phyloP scores from a whole-genome alignment of 2,888 invertebrate species.

The Alloscopus bannaensis region DNA sequence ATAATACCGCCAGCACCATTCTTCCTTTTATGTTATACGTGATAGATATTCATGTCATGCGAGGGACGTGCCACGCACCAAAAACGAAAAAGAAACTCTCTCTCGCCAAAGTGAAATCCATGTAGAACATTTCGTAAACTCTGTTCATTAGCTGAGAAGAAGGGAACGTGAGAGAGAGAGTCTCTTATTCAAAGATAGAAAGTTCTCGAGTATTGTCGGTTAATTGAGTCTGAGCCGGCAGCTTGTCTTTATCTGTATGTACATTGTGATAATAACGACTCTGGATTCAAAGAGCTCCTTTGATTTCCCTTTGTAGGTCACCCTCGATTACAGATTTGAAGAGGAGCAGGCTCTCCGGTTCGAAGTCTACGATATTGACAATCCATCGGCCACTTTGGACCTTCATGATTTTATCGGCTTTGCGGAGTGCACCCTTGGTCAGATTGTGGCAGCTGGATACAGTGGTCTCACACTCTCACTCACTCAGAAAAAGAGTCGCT shows the following conservation, averaged over 20 bases:
- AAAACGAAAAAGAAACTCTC: neutral
- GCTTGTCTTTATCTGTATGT: no score
- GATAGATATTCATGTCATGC: conserved; percentile 52
- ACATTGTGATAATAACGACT: no score
- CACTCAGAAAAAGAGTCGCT: conserved; percentile 66
- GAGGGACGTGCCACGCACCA: neutral
- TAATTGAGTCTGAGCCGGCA: no score
- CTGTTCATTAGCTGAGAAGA: no score
- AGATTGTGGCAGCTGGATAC: conserved; percentile 75
- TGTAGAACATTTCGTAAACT: no score
- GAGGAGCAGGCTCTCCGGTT: conserved; percentile 79
- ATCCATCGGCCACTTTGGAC: conserved; percentile 74
- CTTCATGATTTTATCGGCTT: conserved; percentile 78
- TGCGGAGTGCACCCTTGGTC: conserved; percentile 78
- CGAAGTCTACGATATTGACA: conserved; percentile 76
- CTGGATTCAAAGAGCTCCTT: no score
- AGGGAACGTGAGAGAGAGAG: no score
- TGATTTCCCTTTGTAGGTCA: conserved; percentile 75
- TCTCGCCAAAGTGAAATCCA: no score
- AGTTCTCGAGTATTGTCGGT: no score
- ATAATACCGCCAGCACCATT: no score
- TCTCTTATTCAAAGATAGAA: no score
- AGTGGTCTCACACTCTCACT: conserved; percentile 65
- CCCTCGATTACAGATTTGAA: conserved; percentile 79
- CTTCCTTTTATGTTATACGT: no score